Conservation (phyloP, 2,797 vertebrate genomes). For the Gambelia wislizenii region DNA sequence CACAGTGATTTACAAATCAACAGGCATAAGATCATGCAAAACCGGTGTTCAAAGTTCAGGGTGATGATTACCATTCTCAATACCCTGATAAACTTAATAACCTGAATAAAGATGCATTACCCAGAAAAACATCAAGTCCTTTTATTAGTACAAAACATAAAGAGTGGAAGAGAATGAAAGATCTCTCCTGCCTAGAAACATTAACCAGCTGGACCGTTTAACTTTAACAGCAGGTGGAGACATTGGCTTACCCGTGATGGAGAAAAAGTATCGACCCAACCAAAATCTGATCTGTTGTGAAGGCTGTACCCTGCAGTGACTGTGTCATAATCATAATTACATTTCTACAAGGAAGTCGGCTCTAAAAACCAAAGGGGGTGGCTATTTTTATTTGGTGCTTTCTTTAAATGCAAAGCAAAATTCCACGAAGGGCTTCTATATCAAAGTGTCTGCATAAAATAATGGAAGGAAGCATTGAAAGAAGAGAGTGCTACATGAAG, state of each 20-base stretch:
- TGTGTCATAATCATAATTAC: rapidly evolving
- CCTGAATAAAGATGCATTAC: background rate
- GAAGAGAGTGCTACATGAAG: background rate
- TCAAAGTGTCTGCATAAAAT: conserved; percentile 34
- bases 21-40: background rate
- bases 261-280: background rate
- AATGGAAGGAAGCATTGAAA: background rate
- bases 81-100: background rate
- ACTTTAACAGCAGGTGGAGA: conserved; percentile 28
- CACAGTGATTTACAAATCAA: background rate
- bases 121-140: background rate
- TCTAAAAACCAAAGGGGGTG: background rate
- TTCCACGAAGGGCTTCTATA: conserved; percentile 45
- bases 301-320: background rate
- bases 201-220: background rate
- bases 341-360: background rate
- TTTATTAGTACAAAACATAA: background rate
- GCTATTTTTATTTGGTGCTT: background rate
- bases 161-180: background rate
- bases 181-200: background rate
- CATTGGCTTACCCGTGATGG: background rate
- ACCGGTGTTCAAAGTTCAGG: background rate
- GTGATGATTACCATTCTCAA: background rate
- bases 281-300: background rate
- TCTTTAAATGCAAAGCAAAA: background rate